These are phyloP conservation scores for Garra rufa DNA, from an alignment of 2,113 vertebrate genomes.

Conservation along the genomic window DNA sequence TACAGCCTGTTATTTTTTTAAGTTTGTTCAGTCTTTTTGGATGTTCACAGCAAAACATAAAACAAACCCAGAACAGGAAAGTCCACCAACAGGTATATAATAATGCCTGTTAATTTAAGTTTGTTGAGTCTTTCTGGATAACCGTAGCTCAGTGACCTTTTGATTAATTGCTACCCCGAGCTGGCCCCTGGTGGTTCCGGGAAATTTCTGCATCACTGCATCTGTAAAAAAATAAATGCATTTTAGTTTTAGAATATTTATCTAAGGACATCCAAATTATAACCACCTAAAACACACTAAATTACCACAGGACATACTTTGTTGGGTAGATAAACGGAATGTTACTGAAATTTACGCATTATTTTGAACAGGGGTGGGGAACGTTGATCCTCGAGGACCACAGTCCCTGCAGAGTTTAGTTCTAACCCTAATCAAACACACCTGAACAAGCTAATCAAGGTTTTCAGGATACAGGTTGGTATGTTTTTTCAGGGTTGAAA, in stretches of 20 bases:
- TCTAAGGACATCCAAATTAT: not conserved
- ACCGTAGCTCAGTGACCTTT: not conserved
- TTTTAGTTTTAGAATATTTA: not conserved
- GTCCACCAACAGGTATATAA: not conserved
- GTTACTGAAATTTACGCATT: not conserved
- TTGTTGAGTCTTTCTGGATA: not conserved
- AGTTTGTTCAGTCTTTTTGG: too few species aligned
- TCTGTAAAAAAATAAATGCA: not conserved
- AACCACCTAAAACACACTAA: not conserved
- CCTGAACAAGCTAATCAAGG: too few species aligned
- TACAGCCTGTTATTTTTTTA: too few species aligned
- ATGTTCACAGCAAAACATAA: not conserved
- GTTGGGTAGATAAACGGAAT: not conserved
- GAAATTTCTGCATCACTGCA: not conserved
- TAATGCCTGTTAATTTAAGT: not conserved
- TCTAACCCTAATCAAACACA: too few species aligned
- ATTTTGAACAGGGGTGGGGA: not conserved
- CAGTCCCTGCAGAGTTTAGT: too few species aligned
- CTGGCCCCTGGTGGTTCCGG: not conserved
- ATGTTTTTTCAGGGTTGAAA: too few species aligned
- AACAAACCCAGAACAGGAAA: not conserved
- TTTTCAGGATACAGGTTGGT: too few species aligned
- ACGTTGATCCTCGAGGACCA: too few species aligned
- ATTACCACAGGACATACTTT: not conserved
- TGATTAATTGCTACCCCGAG: not conserved